Percentiles rank a stretch among this genome's conserved stretches.
These are phyloP conservation scores for Turdus rufiventris DNA, from an alignment of 2,113 vertebrate species.

Conservation along the genomic window DNA sequence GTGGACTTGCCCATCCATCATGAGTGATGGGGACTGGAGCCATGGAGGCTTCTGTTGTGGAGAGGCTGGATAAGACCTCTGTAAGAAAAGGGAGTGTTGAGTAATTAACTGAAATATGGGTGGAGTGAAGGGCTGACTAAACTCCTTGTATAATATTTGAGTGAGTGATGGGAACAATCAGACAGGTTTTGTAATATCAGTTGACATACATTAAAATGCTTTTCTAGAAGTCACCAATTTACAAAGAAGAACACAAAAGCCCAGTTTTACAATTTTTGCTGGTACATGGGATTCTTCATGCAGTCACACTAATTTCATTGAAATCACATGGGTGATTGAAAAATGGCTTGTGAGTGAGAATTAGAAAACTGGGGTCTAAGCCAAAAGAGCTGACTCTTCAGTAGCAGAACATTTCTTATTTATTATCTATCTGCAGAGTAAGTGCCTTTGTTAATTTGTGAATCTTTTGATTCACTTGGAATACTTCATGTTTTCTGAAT, in stretches of 20 bases:
- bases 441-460: not conserved
- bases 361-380: not conserved
- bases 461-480: not conserved
- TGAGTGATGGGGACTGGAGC: not conserved
- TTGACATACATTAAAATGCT: not conserved
- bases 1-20: not conserved
- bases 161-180: not conserved
- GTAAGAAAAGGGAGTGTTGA: slow-evolving; percentile 1
- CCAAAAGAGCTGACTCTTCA: not conserved
- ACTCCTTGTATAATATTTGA: not conserved
- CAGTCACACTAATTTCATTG: not conserved
- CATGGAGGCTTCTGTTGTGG: not conserved
- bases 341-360: not conserved
- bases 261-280: not conserved
- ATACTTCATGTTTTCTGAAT: not conserved
- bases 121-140: slow-evolving; percentile 18
- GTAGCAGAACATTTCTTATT: not conserved
- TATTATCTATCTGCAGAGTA: not conserved
- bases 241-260: not conserved
- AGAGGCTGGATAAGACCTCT: not conserved
- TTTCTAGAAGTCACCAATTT: not conserved
- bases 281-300: not conserved
- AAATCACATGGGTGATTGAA: not conserved
- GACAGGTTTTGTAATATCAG: not conserved
- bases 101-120: slow-evolving; percentile 17